Evolutionary conservation across 2,888 invertebrate genomes (phyloP).

Genomic region (Tachina fera): DNA sequence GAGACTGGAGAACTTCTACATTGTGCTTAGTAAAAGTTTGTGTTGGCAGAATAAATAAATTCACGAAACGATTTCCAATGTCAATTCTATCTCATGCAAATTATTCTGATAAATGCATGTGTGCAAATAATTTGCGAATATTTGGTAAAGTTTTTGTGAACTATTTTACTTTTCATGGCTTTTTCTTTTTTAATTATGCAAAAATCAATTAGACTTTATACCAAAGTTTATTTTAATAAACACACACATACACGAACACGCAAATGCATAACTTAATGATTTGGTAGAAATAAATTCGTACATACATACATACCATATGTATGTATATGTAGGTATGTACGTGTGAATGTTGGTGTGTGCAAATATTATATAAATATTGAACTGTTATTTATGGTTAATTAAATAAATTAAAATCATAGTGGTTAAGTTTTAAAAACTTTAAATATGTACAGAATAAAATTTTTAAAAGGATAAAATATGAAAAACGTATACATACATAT

Average conservation of each 20-base stretch:
- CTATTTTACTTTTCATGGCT: not conserved
- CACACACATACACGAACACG: not conserved
- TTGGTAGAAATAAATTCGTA: too few relatives aligned
- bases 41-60: too few relatives aligned
- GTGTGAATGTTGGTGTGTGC: not conserved
- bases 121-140: conserved; percentile 2
- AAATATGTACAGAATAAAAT: not conserved
- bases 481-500: not conserved
- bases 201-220: conserved; percentile 49
- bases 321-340: too few relatives aligned
- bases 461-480: not conserved
- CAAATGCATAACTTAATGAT: not conserved
- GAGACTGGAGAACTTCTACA: too few relatives aligned
- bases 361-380: conserved; percentile 42
- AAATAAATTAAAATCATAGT: conserved; percentile 39
- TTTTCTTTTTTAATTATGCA: conserved; percentile 51
- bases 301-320: too few relatives aligned
- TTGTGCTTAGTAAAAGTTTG: too few relatives aligned
- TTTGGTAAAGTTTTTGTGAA: not conserved
- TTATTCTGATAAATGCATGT: not conserved
- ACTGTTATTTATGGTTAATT: conserved; percentile 47
- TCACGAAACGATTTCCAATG: too few relatives aligned
- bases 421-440: conserved; percentile 6
- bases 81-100: too few relatives aligned
- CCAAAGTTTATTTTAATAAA: conserved; percentile 27